Percentiles rank a stretch among this genome's conserved stretches.
Conservation (phyloP, 92 coral and sea anemone genomes). For the Palythoa caribaeorum region DNA sequence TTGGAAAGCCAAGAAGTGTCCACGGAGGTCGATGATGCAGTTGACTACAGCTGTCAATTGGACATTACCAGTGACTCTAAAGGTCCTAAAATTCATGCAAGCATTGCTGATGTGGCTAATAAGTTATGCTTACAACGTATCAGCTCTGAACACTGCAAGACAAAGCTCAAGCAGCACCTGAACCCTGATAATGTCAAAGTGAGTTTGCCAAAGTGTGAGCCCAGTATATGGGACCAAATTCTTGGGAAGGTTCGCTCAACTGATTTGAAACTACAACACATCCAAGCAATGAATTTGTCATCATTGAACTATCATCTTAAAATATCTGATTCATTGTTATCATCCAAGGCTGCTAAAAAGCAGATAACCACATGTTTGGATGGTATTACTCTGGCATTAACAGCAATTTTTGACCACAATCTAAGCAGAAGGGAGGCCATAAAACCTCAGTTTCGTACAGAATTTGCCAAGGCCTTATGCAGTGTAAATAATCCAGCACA, state of each 20-base stretch:
- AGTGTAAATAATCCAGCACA: conserved; percentile 62
- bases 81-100: conserved; percentile 36
- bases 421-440: conserved; percentile 59
- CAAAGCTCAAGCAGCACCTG: conserved; percentile 28
- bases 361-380: conserved; percentile 58
- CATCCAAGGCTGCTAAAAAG: conserved; percentile 49
- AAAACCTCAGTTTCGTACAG: conserved; percentile 57
- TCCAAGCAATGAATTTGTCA: conserved; percentile 36
- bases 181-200: conserved; percentile 46
- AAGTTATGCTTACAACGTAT: conserved; percentile 43
- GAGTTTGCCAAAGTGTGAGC: conserved; percentile 47
- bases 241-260: conserved; percentile 37
- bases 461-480: conserved; percentile 71
- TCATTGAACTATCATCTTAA: conserved; percentile 59
- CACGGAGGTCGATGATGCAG: conserved; percentile 3
- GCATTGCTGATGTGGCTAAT: conserved; percentile 46
- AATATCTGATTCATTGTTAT: conserved; percentile 44
- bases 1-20: conserved; percentile 39
- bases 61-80: conserved; percentile 27
- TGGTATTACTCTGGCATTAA: conserved; percentile 59
- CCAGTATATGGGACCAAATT: conserved; percentile 50
- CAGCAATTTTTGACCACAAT: conserved; percentile 54
- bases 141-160: conserved; percentile 49
- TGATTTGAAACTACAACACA: conserved; percentile 46
- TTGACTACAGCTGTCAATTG: conserved; percentile 38